These are phyloP conservation scores for Leucoraja erinaceus DNA, from an alignment of 2,113 vertebrate species.

Conservation along the genomic window DNA sequence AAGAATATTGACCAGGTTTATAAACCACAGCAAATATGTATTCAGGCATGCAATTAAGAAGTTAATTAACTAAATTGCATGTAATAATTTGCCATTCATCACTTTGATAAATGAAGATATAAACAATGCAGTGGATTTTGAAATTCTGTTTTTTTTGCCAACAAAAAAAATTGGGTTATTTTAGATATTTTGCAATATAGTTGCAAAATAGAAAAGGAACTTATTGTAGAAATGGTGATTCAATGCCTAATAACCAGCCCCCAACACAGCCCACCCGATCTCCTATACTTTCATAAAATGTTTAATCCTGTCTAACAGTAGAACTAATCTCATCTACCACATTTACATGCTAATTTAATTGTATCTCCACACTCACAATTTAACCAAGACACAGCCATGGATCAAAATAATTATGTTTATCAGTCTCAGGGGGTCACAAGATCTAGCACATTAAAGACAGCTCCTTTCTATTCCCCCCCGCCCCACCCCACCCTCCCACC, in stretches of 20 bases:
- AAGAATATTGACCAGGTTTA: neutral
- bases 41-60: neutral
- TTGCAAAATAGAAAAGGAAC: neutral
- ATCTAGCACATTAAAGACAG: neutral
- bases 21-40: neutral
- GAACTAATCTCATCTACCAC: neutral
- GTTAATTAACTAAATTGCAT: neutral
- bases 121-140: neutral
- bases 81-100: neutral
- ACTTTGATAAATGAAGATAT: neutral
- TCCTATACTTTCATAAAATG: neutral
- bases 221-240: neutral
- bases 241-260: neutral
- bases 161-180: neutral
- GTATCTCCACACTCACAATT: neutral
- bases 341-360: constrained; percentile 23
- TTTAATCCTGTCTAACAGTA: neutral
- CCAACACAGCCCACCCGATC: neutral
- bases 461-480: neutral
- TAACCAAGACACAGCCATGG: neutral
- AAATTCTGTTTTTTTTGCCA: neutral
- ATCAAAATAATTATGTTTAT: neutral
- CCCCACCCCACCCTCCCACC: too few relatives aligned
- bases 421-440: neutral
- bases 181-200: neutral